Evolutionary conservation across 2,797 vertebrate genomes (phyloP).

Genomic region (Pachyuromys duprasi): DNA sequence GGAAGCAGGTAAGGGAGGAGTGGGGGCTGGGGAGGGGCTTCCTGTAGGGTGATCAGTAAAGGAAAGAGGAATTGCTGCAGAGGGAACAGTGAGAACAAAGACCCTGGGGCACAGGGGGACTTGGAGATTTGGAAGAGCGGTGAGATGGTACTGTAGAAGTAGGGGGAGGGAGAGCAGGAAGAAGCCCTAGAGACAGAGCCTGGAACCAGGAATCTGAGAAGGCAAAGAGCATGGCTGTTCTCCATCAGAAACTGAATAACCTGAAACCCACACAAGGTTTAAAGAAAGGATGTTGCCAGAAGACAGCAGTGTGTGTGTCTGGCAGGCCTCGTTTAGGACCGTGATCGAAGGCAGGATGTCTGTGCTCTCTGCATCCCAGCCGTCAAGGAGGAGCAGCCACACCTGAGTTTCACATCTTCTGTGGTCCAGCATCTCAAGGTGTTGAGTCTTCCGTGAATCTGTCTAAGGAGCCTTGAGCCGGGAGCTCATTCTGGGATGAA

Average conservation of each 20-base stretch:
- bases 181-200: too few species aligned
- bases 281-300: neutral
- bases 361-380: neutral
- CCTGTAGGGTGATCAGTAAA: neutral
- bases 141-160: neutral
- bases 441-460: neutral
- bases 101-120: too few species aligned
- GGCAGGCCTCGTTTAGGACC: neutral
- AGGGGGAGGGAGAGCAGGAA: neutral
- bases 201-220: neutral
- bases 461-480: neutral
- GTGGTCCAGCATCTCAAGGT: neutral
- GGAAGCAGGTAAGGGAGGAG: neutral
- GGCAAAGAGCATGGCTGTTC: neutral
- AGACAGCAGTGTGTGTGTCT: neutral
- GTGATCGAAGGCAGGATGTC: neutral
- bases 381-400: neutral
- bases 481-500: neutral
- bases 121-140: neutral
- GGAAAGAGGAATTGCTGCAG: neutral
- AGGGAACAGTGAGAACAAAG: neutral
- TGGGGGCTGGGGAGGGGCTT: accelerated
- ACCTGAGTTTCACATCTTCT: neutral
- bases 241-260: neutral
- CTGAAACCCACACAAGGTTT: neutral